Evolutionary conservation across 1,140 invertebrate genomes (phyloP).

Genomic region (Parasteatoda tepidariorum): DNA sequence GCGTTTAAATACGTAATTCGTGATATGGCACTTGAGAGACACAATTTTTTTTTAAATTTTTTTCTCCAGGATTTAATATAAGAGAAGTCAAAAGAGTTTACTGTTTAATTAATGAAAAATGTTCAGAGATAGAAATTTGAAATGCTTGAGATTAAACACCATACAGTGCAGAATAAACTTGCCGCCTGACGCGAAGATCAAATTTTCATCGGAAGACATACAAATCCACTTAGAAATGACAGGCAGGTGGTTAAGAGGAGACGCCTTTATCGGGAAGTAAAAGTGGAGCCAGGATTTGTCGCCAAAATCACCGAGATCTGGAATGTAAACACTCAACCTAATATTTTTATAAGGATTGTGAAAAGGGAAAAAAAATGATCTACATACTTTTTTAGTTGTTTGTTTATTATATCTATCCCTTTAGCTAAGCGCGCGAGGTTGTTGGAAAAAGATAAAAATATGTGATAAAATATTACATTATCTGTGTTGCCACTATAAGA

Average conservation of each 20-base stretch:
- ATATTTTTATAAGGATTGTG: constrained; percentile 28
- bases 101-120: too few relatives aligned
- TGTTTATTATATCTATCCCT: constrained; percentile 33
- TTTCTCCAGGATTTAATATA: too few relatives aligned
- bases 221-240: constrained; percentile 32
- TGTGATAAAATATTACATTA: constrained; percentile 31
- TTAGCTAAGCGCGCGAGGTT: constrained; percentile 19
- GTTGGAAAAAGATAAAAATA: constrained; percentile 30
- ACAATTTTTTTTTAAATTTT: too few relatives aligned
- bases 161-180: too few relatives aligned
- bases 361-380: not conserved
- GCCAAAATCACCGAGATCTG: constrained; percentile 2
- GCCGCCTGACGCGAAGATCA: not conserved
- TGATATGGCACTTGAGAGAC: too few relatives aligned
- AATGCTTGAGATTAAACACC: too few relatives aligned
- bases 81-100: too few relatives aligned
- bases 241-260: constrained; percentile 37
- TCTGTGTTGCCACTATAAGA: constrained; percentile 32
- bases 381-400: not conserved
- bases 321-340: constrained; percentile 50
- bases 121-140: too few relatives aligned
- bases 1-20: too few relatives aligned
- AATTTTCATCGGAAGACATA: constrained; percentile 37
- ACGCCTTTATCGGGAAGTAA: not conserved
- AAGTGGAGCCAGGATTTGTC: not conserved